Percentiles rank a stretch among this genome's conserved stretches.
Conservation (phyloP, 2,888 invertebrate genomes). For the Agrochola circellaris region DNA sequence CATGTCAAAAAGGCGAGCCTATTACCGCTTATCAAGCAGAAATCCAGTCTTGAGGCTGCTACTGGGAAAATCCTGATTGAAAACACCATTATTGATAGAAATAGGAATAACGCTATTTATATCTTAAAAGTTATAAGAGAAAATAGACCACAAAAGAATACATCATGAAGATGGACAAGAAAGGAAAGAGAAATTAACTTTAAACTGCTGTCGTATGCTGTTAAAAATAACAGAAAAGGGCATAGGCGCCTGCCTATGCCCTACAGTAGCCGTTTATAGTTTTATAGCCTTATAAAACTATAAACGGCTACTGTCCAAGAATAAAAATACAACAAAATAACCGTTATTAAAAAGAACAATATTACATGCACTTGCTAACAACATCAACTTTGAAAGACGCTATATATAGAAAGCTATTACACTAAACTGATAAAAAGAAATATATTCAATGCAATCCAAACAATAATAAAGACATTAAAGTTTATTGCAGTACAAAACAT, state of each 20-base stretch:
- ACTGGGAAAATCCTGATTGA: not conserved
- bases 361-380: not conserved
- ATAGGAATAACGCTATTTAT: too few species aligned
- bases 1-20: not conserved
- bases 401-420: not conserved
- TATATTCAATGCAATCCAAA: not conserved
- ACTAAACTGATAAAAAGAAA: not conserved
- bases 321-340: not conserved
- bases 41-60: not conserved
- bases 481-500: not conserved
- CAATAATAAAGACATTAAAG: not conserved
- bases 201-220: not conserved
- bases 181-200: not conserved
- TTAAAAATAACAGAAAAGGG: slow-evolving; percentile 1
- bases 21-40: not conserved
- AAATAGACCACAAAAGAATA: slow-evolving; percentile 1
- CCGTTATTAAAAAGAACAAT: not conserved
- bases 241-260: too few species aligned
- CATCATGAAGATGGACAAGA: not conserved
- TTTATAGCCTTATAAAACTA: slow-evolving; percentile 13
- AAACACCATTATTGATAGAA: too few species aligned
- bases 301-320: not conserved
- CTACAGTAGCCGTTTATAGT: too few species aligned
- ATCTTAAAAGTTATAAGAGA: not conserved
- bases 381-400: not conserved